phyloP scores from a whole-genome alignment of 35 echinoderm and acorn worm genomes.

The Heliocidaris tuberculata region DNA sequence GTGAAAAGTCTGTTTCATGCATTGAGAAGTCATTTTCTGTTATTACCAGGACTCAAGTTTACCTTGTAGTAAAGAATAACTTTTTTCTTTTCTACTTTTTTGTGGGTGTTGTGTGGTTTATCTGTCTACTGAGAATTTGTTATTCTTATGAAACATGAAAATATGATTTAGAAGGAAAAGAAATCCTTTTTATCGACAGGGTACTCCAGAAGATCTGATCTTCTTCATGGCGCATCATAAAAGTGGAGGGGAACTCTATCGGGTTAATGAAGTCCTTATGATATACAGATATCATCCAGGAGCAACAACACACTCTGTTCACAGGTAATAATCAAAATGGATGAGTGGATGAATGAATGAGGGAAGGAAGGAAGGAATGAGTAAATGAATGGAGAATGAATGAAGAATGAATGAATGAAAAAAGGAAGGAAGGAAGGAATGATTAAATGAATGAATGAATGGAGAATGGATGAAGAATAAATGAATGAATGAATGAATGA shows the following conservation, averaged over 20 bases:
- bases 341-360: background rate
- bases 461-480: too few species aligned
- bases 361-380: background rate
- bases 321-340: constrained; percentile 52
- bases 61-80: too few species aligned
- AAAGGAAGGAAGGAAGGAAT: background rate
- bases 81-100: too few species aligned
- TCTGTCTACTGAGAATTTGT: too few species aligned
- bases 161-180: too few species aligned
- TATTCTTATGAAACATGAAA: too few species aligned
- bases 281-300: constrained; percentile 92
- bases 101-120: too few species aligned
- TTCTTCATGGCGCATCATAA: constrained; percentile 78
- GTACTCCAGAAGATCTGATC: constrained; percentile 87
- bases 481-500: background rate
- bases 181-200: constrained; percentile 40
- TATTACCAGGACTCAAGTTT: too few species aligned
- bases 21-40: too few species aligned
- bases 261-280: constrained; percentile 80
- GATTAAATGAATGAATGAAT: too few species aligned
- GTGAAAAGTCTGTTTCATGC: too few species aligned
- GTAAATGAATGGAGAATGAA: background rate
- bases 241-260: constrained; percentile 66
- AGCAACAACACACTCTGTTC: constrained; percentile 82
- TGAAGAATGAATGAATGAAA: background rate